Conservation (phyloP, 2,797 vertebrate species). For the Sebastes iracundus region DNA sequence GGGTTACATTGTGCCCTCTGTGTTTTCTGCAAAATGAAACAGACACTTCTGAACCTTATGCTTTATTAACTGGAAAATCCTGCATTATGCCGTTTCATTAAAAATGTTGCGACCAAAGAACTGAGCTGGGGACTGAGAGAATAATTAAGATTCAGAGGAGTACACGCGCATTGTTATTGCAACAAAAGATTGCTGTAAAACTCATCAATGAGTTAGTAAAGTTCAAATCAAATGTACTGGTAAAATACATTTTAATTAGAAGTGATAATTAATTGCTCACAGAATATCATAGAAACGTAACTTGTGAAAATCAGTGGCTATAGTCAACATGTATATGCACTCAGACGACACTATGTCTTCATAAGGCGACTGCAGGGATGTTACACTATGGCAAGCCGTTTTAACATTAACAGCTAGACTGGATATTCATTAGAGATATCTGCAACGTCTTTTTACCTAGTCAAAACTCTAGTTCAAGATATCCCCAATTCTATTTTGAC, state of each 20-base stretch:
- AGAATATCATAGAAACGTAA: neutral
- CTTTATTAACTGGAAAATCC: constrained; percentile 39
- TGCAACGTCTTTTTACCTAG: no score
- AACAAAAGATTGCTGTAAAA: neutral
- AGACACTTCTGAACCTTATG: constrained; percentile 29
- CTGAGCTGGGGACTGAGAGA: neutral
- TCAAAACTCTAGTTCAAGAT: no score
- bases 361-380: constrained; percentile 1
- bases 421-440: no score
- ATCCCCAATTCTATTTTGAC: no score
- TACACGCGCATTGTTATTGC: neutral
- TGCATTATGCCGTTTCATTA: constrained; percentile 64
- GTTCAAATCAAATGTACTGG: neutral
- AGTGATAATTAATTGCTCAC: neutral
- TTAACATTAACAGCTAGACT: no score
- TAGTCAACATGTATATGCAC: neutral
- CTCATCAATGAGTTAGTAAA: neutral
- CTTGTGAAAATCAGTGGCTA: neutral
- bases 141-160: constrained; percentile 35
- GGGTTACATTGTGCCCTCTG: constrained; percentile 46
- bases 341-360: neutral
- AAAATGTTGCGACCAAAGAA: constrained; percentile 8
- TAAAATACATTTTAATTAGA: neutral
- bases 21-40: constrained; percentile 42
- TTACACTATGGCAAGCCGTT: neutral